These are phyloP conservation scores for Pterocles orientalis DNA, from an alignment of 2,113 vertebrate species.

Conservation along the genomic window DNA sequence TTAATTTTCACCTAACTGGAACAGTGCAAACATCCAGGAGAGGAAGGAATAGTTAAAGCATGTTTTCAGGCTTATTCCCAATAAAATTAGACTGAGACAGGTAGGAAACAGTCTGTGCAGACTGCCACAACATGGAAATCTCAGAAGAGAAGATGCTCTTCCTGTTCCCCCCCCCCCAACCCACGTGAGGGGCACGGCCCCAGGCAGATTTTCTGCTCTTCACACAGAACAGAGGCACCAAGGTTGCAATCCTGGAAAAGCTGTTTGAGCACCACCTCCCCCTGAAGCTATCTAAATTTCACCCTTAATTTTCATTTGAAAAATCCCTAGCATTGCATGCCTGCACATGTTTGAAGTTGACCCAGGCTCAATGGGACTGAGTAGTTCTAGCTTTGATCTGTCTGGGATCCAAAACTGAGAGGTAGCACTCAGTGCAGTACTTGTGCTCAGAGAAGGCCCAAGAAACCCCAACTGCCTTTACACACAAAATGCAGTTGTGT, in stretches of 20 bases:
- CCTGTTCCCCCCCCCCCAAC: neutral
- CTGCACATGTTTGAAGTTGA: neutral
- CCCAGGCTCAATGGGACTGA: neutral
- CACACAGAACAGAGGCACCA: neutral
- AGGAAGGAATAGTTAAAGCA: neutral
- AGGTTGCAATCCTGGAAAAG: neutral
- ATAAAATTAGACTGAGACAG: neutral
- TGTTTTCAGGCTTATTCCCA: neutral
- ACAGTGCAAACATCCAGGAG: neutral
- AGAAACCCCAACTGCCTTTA: neutral
- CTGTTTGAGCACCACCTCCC: neutral
- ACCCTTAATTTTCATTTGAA: neutral
- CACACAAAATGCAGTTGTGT: neutral
- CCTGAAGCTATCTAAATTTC: neutral
- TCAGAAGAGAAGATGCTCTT: neutral
- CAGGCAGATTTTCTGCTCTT: neutral
- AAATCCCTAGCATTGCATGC: neutral
- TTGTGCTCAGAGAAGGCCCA: neutral
- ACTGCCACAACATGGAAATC: neutral
- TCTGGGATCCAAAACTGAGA: neutral
- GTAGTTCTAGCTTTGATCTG: neutral
- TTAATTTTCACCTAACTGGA: slow-evolving; percentile 29
- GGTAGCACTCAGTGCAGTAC: neutral
- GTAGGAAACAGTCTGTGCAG: neutral
- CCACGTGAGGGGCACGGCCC: neutral